Evolutionary conservation across 2,888 invertebrate genomes (phyloP).

Genomic region (Macaria notata): DNA sequence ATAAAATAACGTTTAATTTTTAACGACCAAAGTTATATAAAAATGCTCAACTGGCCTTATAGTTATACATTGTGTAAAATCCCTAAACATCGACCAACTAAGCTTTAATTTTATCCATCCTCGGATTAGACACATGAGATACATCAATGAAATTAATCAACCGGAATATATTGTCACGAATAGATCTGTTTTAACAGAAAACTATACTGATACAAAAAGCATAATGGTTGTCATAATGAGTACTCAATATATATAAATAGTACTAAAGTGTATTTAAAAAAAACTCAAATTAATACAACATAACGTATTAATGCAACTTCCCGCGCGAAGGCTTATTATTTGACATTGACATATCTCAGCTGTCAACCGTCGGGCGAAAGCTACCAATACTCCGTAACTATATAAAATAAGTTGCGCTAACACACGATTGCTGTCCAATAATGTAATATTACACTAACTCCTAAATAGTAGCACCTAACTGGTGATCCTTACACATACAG

Average conservation of each 20-base stretch:
- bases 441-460: constrained; percentile 44
- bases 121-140: constrained; percentile 32
- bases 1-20: constrained; percentile 26
- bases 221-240: too few species aligned
- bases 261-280: too few species aligned
- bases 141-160: constrained; percentile 3
- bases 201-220: too few species aligned
- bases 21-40: constrained; percentile 33
- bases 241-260: too few species aligned
- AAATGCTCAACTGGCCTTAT: constrained; percentile 65
- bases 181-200: too few species aligned
- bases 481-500: constrained; percentile 54
- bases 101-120: constrained; percentile 38
- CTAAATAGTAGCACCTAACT: constrained; percentile 75
- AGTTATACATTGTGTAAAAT: constrained; percentile 30
- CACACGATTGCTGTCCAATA: constrained; percentile 32
- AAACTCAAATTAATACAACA: background rate
- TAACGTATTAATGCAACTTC: background rate
- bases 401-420: constrained; percentile 36
- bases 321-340: background rate
- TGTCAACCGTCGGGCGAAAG: constrained; percentile 35
- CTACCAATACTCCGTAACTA: constrained; percentile 39
- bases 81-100: constrained; percentile 60
- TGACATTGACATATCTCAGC: constrained; percentile 21
- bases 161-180: too few species aligned